Base-by-base conservation (phyloP, 2,797 vertebrate species). In the Megalops cyprinoides region DNA sequence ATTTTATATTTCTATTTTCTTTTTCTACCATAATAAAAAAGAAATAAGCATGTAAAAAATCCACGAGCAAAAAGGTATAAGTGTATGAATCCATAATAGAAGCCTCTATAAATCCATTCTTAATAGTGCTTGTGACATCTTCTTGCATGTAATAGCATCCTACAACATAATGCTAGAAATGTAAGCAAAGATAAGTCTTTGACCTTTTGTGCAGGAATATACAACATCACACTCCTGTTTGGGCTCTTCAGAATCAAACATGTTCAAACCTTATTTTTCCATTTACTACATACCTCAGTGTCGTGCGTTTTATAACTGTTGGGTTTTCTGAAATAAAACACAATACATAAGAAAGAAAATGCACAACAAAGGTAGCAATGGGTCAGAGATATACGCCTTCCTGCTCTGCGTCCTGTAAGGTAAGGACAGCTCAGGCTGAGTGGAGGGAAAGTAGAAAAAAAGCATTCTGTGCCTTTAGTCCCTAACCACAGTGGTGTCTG, bases 401-500 rank as follows among this genome's bases (percentile, higher is more conserved):
- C 20, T 7, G 12, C 67, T 44, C 20, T 71, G 67, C 67, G 25
- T 9, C 5, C 51, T 58, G 55, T 25, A 25, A 58, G 55, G 55
- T 58, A 58, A 53, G 15, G 51, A 12, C 51, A 18, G 12, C 51
- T 53, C 51, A 53, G 55, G 4, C 55, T 25, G 20, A 10, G 14
- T 20, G 6, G 37, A 71, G 37, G 37, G 20, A n/a, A n/a, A 71
- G 67, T 71, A 71, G 20, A 44, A n/a, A 5, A 44, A 42, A 42
- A 67, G 44, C 8, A 12, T n/a, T 42, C 20, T n/a, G 5, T 23
- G n/a, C 67, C 44, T 8, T n/a, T 71, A 8, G 39, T 44, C 67
- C 65, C 67, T 71, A 71, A 42, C 23, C 39, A 44, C 67, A 71
- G 37, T 44, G 37, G 76, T 75, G 76, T 84, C 82, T 85, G 79